Base-by-base conservation (phyloP, 2,113 vertebrate genomes). In the Zosterops pallidus region DNA sequence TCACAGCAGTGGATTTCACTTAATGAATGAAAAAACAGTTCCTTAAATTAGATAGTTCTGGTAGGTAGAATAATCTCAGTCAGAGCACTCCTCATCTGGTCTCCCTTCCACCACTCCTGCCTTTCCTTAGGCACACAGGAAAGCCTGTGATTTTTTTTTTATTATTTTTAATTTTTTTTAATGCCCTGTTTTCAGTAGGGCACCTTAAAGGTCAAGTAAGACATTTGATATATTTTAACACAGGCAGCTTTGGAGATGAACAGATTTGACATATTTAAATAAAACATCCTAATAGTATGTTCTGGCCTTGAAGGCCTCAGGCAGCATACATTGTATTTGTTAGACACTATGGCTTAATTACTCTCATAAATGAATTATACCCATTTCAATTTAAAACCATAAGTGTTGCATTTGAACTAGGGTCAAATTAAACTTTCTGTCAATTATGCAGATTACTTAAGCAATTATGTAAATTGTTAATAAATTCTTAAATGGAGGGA, bases 321-420 rank as follows among this genome's bases (percentile, higher is more conserved):
- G 98, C 98, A 97, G 97, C 98, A 96, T 95, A 97, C 91, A 78
- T 92, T 98, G 98, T 98, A 98, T 98, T 98, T 98, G 98, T 98
- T 98, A 98, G 98, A 98, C 98, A 97, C 97, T 96, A 95, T 92
- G 96, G 97, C 98, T 98, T 98, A 98, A 98, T 98, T 98, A 98
- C 98, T 98, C 97, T 98, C 98, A 98, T 98, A 98, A 99, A 98
- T 98, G 98, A 98, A 98, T 98, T 97, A 98, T 98, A 98, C 96
- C 97, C 96, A 97, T 98, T 98, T 98, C 98, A 98, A 98, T 98
- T 98, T 98, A 98, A 98, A 98, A 98, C 97, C 96, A 65, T 98
- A 98, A 98, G 98, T 98, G 98, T 98, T 98, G 97, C 97, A 97
- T 97, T 97, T 98, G 97, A 98, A 98, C 97, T 90, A 89, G 95